These are phyloP conservation scores for Anaspis maculata DNA, from an alignment of 2,888 invertebrate species.

Conservation along the genomic window DNA sequence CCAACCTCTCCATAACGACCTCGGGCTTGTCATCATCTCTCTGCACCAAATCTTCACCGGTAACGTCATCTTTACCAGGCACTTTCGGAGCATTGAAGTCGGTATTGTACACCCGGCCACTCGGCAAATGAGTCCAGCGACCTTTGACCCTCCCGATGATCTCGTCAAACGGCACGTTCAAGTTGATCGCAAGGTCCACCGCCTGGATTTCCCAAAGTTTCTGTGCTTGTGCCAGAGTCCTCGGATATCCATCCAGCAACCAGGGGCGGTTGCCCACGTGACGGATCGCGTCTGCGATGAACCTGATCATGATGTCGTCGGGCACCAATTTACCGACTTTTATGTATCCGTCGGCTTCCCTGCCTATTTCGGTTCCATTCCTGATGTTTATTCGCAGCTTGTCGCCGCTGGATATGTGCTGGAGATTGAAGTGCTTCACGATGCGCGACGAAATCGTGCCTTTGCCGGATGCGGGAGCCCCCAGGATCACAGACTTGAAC, in stretches of 20 bases:
- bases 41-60: slow-evolving; percentile 81
- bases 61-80: slow-evolving; percentile 79
- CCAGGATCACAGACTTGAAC: slow-evolving; percentile 76
- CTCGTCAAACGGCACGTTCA: slow-evolving; percentile 79
- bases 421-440: slow-evolving; percentile 72
- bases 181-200: slow-evolving; percentile 75
- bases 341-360: slow-evolving; percentile 60
- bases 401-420: slow-evolving; percentile 89
- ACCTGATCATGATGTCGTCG: slow-evolving; percentile 75
- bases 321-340: slow-evolving; percentile 79
- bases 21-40: slow-evolving; percentile 88
- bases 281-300: slow-evolving; percentile 69
- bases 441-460: slow-evolving; percentile 91
- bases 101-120: slow-evolving; percentile 88
- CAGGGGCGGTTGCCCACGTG: slow-evolving; percentile 55
- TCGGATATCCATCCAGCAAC: slow-evolving; percentile 81
- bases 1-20: slow-evolving; percentile 69
- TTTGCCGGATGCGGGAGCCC: slow-evolving; percentile 91
- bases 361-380: slow-evolving; percentile 66
- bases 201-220: slow-evolving; percentile 61
- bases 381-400: slow-evolving; percentile 76
- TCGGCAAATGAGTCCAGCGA: slow-evolving; percentile 83
- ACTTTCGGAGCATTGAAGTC: slow-evolving; percentile 91
- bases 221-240: slow-evolving; percentile 73
- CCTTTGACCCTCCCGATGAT: slow-evolving; percentile 78